Evolutionary conservation across 2,113 vertebrate genomes (phyloP).

Genomic region (Lepidothrix coronata): DNA sequence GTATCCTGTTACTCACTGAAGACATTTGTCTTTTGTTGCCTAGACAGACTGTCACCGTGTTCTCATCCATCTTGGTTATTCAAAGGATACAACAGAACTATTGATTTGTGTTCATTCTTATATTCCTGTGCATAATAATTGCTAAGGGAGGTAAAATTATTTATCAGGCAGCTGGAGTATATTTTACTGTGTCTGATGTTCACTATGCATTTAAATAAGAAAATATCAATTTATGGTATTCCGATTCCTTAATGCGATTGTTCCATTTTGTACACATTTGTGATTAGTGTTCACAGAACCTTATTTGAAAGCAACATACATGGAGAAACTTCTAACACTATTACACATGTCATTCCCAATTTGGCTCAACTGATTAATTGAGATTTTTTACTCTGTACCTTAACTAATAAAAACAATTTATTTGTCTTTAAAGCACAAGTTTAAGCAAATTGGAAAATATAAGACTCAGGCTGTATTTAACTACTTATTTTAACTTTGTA

Average conservation of each 20-base stretch:
- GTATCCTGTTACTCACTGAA: slow-evolving; percentile 63
- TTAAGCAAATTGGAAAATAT: background rate
- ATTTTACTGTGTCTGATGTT: background rate
- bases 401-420: background rate
- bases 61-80: slow-evolving; percentile 71
- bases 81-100: slow-evolving; percentile 69
- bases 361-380: background rate
- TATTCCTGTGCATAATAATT: background rate
- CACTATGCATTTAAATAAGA: background rate
- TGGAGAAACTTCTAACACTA: background rate
- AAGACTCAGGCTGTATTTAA: background rate
- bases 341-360: background rate
- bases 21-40: slow-evolving; percentile 50
- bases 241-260: background rate
- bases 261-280: slow-evolving; percentile 8
- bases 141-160: background rate
- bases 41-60: slow-evolving; percentile 58
- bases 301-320: background rate
- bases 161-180: background rate
- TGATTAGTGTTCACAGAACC: background rate
- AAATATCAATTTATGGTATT: background rate
- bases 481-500: background rate
- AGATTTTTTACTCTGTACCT: background rate
- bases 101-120: slow-evolving; percentile 72
- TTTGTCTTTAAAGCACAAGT: background rate